These are phyloP conservation scores for Rotaria sp. DNA, from an alignment of 2,888 invertebrate genomes.

Conservation along the genomic window DNA sequence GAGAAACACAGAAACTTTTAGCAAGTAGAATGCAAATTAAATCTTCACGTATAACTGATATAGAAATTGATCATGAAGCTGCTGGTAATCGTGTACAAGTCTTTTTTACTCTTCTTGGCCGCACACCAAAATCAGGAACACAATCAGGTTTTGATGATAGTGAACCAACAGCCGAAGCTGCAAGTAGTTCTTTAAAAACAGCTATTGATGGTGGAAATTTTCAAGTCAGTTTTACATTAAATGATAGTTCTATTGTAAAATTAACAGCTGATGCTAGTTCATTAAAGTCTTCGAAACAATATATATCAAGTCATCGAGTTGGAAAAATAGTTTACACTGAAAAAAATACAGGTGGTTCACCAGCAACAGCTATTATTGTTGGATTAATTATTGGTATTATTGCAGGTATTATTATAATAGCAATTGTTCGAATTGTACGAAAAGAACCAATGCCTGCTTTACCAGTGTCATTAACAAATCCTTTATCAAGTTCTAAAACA, in stretches of 20 bases:
- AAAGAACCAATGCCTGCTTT: not conserved
- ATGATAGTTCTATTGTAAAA: not conserved
- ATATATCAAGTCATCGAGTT: not conserved
- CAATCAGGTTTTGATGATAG: not conserved
- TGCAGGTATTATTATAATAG: not conserved
- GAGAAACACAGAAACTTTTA: too few relatives aligned
- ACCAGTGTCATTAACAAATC: not conserved
- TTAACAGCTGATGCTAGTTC: not conserved
- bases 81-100: not conserved
- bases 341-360: not conserved
- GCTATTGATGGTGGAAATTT: not conserved
- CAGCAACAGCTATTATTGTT: not conserved
- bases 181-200: not conserved
- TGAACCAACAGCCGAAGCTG: not conserved
- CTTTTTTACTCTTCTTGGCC: not conserved
- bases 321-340: too few relatives aligned
- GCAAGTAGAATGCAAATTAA: not conserved
- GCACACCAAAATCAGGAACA: not conserved
- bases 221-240: not conserved
- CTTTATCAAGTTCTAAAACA: not conserved
- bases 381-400: not conserved
- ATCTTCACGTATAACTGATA: not conserved
- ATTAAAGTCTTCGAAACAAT: not conserved
- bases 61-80: slow-evolving; percentile 7
- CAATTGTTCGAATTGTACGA: not conserved